Percentiles rank a stretch among this genome's conserved stretches.
These are phyloP conservation scores for Pelvicachromis taeniatus DNA, from an alignment of 2,113 vertebrate genomes.

Conservation along the genomic window DNA sequence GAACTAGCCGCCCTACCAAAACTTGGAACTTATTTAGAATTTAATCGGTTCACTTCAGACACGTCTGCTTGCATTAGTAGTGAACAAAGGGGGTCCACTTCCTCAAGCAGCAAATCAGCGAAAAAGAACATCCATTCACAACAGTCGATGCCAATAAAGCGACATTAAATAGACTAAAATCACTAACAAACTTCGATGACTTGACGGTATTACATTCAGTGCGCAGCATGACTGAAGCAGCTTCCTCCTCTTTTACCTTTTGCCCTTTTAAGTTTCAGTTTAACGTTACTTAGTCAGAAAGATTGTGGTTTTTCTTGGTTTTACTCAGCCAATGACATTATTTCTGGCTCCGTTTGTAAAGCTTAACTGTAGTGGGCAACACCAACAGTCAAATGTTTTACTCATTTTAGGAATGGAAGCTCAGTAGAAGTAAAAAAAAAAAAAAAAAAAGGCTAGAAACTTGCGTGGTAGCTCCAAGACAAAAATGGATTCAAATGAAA, in stretches of 20 bases:
- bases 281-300: constrained; percentile 7
- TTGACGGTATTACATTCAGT: background rate
- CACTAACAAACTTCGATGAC: background rate
- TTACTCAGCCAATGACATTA: constrained; percentile 26
- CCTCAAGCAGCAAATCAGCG: background rate
- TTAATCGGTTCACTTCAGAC: background rate
- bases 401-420: constrained; percentile 3
- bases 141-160: background rate
- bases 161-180: background rate
- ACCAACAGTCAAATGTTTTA: background rate
- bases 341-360: background rate
- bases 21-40: background rate
- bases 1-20: background rate
- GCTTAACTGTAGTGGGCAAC: background rate
- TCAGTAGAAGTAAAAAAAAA: background rate
- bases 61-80: background rate
- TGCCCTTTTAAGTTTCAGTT: constrained; percentile 30
- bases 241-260: constrained; percentile 23
- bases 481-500: background rate
- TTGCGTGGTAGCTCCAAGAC: background rate
- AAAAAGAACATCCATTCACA: background rate
- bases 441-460: background rate
- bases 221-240: background rate
- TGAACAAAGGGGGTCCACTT: rapidly evolving
- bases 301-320: constrained; percentile 26